Conservation (phyloP, 1,140 invertebrate species). For the Acromyrmex heyeri region DNA sequence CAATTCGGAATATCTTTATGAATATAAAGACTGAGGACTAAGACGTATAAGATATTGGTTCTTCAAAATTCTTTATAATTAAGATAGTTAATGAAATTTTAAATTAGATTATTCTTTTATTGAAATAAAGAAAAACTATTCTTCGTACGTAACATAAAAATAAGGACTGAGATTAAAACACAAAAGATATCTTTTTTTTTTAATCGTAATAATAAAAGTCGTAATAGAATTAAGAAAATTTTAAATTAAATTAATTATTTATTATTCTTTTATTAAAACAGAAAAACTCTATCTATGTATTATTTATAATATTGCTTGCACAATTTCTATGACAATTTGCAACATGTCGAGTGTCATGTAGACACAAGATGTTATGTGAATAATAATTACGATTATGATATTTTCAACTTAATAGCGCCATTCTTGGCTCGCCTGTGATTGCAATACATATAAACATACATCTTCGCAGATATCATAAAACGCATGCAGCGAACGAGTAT, state of each 20-base stretch:
- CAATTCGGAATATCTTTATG: conserved; percentile 2
- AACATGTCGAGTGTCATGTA: background rate
- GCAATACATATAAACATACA: background rate
- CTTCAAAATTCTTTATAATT: background rate
- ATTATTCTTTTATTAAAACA: background rate
- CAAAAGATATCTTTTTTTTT: too few species aligned
- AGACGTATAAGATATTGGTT: background rate
- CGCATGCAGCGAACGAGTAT: background rate
- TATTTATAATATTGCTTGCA: background rate
- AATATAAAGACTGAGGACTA: background rate
- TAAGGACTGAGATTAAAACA: too few species aligned
- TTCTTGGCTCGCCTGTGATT: background rate
- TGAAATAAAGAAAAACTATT: background rate
- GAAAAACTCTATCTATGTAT: background rate
- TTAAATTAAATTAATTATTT: background rate
- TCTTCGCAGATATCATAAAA: conserved; percentile 21
- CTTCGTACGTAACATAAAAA: too few species aligned
- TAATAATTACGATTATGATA: background rate
- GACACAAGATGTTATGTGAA: background rate
- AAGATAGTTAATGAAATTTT: background rate
- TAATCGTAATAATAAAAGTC: too few species aligned
- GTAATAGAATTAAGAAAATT: background rate
- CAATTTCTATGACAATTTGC: background rate
- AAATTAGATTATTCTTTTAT: background rate
- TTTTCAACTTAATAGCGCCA: conserved; percentile 12